Base-by-base conservation (phyloP, 1,140 invertebrate genomes). In the Sarcophaga bullata region DNA sequence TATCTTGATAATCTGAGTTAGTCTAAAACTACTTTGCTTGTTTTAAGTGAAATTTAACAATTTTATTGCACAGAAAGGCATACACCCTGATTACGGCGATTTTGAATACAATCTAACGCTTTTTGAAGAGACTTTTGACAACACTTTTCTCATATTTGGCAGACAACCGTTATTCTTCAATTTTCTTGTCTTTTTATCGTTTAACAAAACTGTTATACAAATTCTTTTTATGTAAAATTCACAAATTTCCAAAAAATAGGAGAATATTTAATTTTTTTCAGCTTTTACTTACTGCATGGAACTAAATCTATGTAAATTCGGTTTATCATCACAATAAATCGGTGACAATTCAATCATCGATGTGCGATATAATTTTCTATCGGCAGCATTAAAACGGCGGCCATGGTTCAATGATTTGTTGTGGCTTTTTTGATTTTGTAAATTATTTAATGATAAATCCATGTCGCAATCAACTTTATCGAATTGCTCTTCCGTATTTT, bases 341-440 rank as follows among this genome's bases (percentile, higher is more conserved):
- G 54, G 73, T 72, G 82, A 62, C 58, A 82, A 52, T 17, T 83
- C 82, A 9, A 83, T 37, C 68, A 81, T 83, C 8, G 82, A 83
- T 54, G 52, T 81, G 5, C 78, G 47, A n/a, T 83, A 68, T 1
- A 50, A 80, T 48, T 78, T 76, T 46, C 49, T 80, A 13, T 83
- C 76, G 8, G 47, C n/a, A 72, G 7, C 49, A 9, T 9, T 13
- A 5, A 13, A n/a, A 58, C 54, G 54, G n/a, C 54, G 54, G n/a
- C 54, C n/a, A 58, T 58, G 54, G n/a, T 25, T 68, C 17, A 37
- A 37, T 37, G 62, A 68, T 68, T 68, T 37, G 25, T 50, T 19
- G 47, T 48, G 73, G 13, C 19, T 4, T 6, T 46, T 37, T 15
- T 15, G n/a, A 58, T n/a, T 58, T 25, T 68, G n/a, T 7, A 19